These are phyloP conservation scores for Drosophila kikkawai DNA, from an alignment of 1,140 invertebrate genomes.

Conservation along the genomic window DNA sequence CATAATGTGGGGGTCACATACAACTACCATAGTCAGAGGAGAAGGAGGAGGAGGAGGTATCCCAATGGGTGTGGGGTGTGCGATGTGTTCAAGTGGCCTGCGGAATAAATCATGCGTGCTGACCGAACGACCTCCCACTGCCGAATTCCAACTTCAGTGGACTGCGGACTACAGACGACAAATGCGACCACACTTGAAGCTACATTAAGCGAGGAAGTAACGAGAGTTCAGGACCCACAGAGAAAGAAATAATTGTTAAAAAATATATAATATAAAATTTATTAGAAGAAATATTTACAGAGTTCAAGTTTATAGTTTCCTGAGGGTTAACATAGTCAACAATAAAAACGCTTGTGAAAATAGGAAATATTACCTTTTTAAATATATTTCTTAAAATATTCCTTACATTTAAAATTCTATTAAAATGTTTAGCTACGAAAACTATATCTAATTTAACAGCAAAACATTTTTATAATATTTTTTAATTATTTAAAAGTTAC, in stretches of 20 bases:
- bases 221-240: slow-evolving; percentile 20
- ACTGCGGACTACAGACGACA: slow-evolving; percentile 22
- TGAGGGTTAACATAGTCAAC: no score
- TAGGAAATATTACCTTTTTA: no score
- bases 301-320: no score
- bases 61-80: neutral
- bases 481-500: neutral
- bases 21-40: neutral
- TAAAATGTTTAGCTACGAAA: neutral
- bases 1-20: slow-evolving; percentile 49
- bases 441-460: no score
- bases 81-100: slow-evolving; percentile 38
- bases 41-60: neutral
- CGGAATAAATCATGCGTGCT: slow-evolving; percentile 56
- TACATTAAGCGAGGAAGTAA: slow-evolving; percentile 50
- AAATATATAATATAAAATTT: neutral
- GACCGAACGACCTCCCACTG: slow-evolving; percentile 71
- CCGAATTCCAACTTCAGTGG: slow-evolving; percentile 18
- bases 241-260: neutral
- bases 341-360: no score
- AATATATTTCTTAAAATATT: no score
- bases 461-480: no score
- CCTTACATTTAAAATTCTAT: rapidly evolving
- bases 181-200: slow-evolving; percentile 67
- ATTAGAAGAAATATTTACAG: neutral